phyloP scores from a whole-genome alignment of 2,797 vertebrate species.

The Calcarius lapponicus region DNA sequence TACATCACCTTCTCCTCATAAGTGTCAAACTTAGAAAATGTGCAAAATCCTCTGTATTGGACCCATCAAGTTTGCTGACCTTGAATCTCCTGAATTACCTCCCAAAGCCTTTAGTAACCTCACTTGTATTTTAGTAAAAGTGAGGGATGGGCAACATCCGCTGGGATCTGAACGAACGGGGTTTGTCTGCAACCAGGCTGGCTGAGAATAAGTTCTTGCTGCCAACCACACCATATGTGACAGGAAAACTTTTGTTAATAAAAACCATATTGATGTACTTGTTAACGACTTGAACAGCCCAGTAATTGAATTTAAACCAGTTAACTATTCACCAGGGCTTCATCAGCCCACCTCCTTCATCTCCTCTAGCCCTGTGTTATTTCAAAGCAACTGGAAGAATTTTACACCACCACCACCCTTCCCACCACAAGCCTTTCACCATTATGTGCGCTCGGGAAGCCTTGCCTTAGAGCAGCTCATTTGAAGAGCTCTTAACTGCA shows the following conservation, averaged over 20 bases:
- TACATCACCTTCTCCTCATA: not conserved
- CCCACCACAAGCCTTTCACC: not conserved
- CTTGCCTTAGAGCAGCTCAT: slow-evolving; percentile 3
- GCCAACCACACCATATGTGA: not conserved
- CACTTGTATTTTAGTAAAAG: not conserved
- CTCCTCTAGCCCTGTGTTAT: not conserved
- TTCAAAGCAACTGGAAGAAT: slow-evolving; percentile 51
- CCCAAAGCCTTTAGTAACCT: not conserved
- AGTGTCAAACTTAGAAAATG: not conserved
- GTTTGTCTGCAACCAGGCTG: not conserved
- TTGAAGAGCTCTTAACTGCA: slow-evolving; percentile 63
- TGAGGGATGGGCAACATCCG: not conserved
- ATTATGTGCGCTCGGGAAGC: not conserved
- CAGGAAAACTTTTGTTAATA: slow-evolving; percentile 49
- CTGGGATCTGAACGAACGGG: not conserved
- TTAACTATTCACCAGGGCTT: slow-evolving; percentile 47
- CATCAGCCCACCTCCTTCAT: slow-evolving; percentile 16
- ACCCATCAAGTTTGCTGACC: not conserved
- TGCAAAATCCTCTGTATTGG: not conserved
- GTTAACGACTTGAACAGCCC: slow-evolving; percentile 31
- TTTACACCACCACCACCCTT: slow-evolving; percentile 5
- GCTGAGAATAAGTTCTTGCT: not conserved
- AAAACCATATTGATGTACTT: slow-evolving; percentile 36
- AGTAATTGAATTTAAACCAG: slow-evolving; percentile 49
- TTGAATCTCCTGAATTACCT: not conserved